Percentiles rank a stretch among this genome's conserved stretches.
Evolutionary conservation across 1,140 invertebrate genomes (phyloP).

Genomic region (Drosophila serrata): DNA sequence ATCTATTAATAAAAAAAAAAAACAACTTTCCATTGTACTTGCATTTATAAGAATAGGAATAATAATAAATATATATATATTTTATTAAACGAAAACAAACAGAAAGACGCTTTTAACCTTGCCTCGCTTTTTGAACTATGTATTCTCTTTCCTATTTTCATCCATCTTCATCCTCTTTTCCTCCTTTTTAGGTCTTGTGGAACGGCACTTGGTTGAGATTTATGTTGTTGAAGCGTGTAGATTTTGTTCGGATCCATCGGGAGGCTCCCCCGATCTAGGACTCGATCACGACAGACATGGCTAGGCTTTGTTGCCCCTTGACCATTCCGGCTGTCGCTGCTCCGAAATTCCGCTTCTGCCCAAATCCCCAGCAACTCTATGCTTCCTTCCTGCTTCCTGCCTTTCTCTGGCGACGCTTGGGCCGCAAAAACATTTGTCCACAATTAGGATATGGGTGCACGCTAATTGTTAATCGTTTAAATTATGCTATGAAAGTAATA

Average conservation of each 20-base stretch:
- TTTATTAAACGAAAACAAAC: conserved; percentile 52
- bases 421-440: conserved; percentile 39
- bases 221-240: conserved; percentile 35
- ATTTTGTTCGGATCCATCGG: conserved; percentile 1
- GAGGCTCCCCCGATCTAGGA: background rate
- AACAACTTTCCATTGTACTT: conserved; percentile 52
- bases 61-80: conserved; percentile 43
- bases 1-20: conserved; percentile 36
- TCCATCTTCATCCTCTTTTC: conserved; percentile 3
- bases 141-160: conserved; percentile 3
- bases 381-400: background rate
- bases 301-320: conserved; percentile 7
- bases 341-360: background rate
- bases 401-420: conserved; percentile 11
- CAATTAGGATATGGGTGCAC: conserved; percentile 53
- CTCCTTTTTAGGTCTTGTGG: conserved; percentile 49
- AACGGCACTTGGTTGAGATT: conserved; percentile 68
- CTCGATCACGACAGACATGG: background rate
- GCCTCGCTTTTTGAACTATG: conserved; percentile 45
- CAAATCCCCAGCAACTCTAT: conserved; percentile 10
- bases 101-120: conserved; percentile 26
- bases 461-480: conserved; percentile 62
- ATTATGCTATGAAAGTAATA: conserved; percentile 78
- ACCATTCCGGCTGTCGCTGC: conserved; percentile 1
- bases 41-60: conserved; percentile 47